Evolutionary conservation across 2,797 vertebrate genomes (phyloP).

Genomic region (Philypnodon macrostomus): DNA sequence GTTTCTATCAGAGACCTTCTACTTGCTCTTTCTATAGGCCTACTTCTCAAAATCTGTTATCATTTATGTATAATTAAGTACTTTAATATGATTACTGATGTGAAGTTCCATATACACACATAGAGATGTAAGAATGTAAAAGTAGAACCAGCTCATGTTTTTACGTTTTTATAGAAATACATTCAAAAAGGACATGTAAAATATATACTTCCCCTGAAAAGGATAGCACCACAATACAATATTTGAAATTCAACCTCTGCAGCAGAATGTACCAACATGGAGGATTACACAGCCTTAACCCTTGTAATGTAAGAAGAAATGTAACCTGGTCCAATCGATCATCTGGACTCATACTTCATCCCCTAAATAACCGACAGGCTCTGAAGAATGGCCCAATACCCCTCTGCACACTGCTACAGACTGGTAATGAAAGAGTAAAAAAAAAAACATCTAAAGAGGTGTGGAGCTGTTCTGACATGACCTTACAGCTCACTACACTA

Average conservation of each 20-base stretch:
- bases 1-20: background rate
- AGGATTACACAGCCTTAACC: constrained; percentile 8
- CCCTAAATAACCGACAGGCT: constrained; percentile 20
- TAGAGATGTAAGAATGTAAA: too few relatives aligned
- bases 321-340: constrained; percentile 21
- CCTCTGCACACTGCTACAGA: constrained; percentile 8
- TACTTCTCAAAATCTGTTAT: background rate
- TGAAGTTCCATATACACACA: too few relatives aligned
- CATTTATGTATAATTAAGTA: too few relatives aligned
- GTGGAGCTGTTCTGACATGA: constrained; percentile 8
- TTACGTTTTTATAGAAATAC: too few relatives aligned
- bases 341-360: constrained; percentile 18
- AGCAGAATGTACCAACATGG: constrained; percentile 2
- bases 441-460: constrained; percentile 10
- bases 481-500: constrained; percentile 8
- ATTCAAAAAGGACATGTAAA: background rate
- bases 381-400: constrained; percentile 27
- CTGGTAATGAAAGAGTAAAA: constrained; percentile 3
- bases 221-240: background rate
- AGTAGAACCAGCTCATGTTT: too few relatives aligned
- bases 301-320: constrained; percentile 13
- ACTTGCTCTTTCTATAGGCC: background rate
- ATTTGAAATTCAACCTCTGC: background rate
- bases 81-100: too few relatives aligned
- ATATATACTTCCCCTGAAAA: background rate